These are phyloP conservation scores for Acanthochromis polyacanthus DNA, from an alignment of 2,113 vertebrate genomes.

Conservation along the genomic window DNA sequence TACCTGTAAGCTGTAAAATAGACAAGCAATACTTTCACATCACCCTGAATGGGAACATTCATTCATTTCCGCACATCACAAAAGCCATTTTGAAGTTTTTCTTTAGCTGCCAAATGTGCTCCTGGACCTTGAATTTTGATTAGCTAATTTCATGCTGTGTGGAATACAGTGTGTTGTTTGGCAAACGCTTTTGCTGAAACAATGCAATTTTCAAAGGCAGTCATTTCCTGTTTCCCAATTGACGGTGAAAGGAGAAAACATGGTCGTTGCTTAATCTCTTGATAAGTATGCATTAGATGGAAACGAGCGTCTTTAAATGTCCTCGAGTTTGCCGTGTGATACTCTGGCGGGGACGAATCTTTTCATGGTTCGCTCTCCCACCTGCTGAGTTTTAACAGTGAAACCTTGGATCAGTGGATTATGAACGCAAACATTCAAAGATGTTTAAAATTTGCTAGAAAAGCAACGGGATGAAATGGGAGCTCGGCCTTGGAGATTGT, in stretches of 20 bases:
- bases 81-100: constrained; percentile 76
- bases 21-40: constrained; percentile 72
- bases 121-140: constrained; percentile 77
- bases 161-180: constrained; percentile 68
- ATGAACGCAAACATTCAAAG: constrained; percentile 58
- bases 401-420: constrained; percentile 59
- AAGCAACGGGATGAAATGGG: constrained; percentile 56
- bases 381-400: constrained; percentile 53
- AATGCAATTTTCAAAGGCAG: constrained; percentile 73
- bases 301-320: constrained; percentile 66
- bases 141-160: constrained; percentile 79
- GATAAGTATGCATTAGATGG: constrained; percentile 69
- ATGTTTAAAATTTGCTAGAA: constrained; percentile 52
- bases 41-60: constrained; percentile 63
- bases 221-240: constrained; percentile 70
- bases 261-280: constrained; percentile 67
- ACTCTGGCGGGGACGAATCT: constrained; percentile 45
- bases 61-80: constrained; percentile 68
- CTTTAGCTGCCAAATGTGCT: constrained; percentile 70
- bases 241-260: constrained; percentile 60
- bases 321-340: constrained; percentile 68
- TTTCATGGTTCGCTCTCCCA: constrained; percentile 36
- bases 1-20: constrained; percentile 79
- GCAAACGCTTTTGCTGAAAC: constrained; percentile 64
- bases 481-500: constrained; percentile 37